These are phyloP conservation scores for Drosophila obscura DNA, from an alignment of 1,140 invertebrate species.

Conservation along the genomic window DNA sequence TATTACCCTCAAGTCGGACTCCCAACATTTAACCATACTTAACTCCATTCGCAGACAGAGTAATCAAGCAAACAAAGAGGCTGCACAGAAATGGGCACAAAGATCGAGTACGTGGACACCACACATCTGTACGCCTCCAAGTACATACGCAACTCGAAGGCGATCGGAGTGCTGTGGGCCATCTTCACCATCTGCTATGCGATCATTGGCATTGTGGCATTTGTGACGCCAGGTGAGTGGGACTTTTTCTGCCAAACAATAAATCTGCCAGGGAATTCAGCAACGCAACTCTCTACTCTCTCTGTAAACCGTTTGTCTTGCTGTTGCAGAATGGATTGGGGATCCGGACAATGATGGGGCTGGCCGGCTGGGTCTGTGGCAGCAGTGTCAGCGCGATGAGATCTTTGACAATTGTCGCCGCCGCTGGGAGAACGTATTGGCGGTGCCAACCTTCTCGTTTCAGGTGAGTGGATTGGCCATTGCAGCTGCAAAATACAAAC, in stretches of 20 bases:
- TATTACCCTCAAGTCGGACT: conserved; percentile 29
- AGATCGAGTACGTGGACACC: conserved; percentile 95
- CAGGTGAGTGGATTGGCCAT: conserved; percentile 83
- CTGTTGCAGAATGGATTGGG: conserved; percentile 91
- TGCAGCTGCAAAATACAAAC: background rate
- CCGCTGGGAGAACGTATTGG: conserved; percentile 92
- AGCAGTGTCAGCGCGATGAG: conserved; percentile 90
- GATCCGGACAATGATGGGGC: conserved; percentile 92
- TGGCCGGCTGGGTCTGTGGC: conserved; percentile 96
- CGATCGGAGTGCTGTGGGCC: conserved; percentile 98
- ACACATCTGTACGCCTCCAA: conserved; percentile 95
- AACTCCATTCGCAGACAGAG: conserved; percentile 46
- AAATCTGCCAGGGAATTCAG: background rate
- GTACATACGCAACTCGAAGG: conserved; percentile 97
- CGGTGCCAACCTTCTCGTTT: conserved; percentile 91
- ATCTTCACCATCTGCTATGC: conserved; percentile 98
- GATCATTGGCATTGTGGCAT: conserved; percentile 96
- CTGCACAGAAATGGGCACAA: conserved; percentile 89
- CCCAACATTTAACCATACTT: conserved; percentile 54
- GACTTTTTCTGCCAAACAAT: background rate
- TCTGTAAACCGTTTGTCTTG: background rate
- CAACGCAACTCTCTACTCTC: conserved; percentile 8
- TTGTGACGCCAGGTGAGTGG: conserved; percentile 91
- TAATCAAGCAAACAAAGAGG: conserved; percentile 24
- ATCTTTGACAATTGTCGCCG: conserved; percentile 91